These are phyloP conservation scores for Himalopsyche phryganea DNA, from an alignment of 1,140 invertebrate genomes.

Conservation along the genomic window DNA sequence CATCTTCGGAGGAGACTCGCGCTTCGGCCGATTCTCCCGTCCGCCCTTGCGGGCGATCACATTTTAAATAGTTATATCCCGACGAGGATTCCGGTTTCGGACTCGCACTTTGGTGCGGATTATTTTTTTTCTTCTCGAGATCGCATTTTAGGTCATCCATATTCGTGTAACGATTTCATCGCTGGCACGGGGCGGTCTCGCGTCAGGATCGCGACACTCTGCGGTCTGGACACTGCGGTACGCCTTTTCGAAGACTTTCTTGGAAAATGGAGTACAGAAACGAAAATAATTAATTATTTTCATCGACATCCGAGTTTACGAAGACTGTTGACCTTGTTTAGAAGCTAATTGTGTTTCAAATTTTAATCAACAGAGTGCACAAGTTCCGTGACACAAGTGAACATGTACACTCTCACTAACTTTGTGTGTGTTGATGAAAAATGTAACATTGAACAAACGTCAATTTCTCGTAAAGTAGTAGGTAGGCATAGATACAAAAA, in stretches of 20 bases:
- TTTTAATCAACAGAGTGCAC: slow-evolving; percentile 53
- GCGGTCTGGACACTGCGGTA: slow-evolving; percentile 37
- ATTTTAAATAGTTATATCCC: slow-evolving; percentile 18
- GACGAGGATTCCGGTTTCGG: slow-evolving; percentile 22
- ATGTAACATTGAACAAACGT: slow-evolving; percentile 12
- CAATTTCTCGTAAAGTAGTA: neutral
- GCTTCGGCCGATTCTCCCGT: slow-evolving; percentile 35
- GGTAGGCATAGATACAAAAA: no score
- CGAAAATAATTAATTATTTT: slow-evolving; percentile 50
- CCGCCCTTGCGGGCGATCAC: slow-evolving; percentile 29
- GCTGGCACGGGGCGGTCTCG: slow-evolving; percentile 45
- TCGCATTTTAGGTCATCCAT: slow-evolving; percentile 57
- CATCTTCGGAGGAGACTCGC: slow-evolving; percentile 42
- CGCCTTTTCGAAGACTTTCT: slow-evolving; percentile 40
- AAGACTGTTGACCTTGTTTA: slow-evolving; percentile 57
- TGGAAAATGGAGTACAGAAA: slow-evolving; percentile 41
- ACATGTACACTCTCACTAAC: slow-evolving; percentile 16
- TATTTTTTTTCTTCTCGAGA: slow-evolving; percentile 33
- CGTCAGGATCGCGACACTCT: slow-evolving; percentile 42
- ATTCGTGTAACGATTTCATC: slow-evolving; percentile 56
- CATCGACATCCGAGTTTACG: slow-evolving; percentile 48
- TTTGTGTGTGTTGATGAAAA: slow-evolving; percentile 5
- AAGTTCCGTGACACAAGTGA: slow-evolving; percentile 33
- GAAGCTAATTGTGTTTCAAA: slow-evolving; percentile 56
- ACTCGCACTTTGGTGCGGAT: slow-evolving; percentile 13